These are phyloP conservation scores for Triplophysa yarkandensis DNA, from an alignment of 2,797 vertebrate species.

Conservation along the genomic window DNA sequence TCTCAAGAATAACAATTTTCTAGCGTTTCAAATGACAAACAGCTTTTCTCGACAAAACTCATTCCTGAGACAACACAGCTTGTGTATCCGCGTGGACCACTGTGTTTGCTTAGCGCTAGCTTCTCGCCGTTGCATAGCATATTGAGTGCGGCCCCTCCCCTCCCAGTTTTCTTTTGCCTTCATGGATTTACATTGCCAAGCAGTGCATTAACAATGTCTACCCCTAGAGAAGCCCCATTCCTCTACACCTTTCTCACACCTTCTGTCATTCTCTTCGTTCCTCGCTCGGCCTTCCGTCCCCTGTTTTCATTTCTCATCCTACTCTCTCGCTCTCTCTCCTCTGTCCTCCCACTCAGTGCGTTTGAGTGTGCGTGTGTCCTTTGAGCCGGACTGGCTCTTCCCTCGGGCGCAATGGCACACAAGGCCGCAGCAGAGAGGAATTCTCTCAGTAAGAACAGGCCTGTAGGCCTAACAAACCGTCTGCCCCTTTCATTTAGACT, in stretches of 20 bases:
- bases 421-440: slow-evolving; percentile 45
- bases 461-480: slow-evolving; percentile 45
- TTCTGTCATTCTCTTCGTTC: slow-evolving; percentile 32
- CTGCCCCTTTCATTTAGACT: slow-evolving; percentile 48
- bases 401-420: slow-evolving; percentile 42
- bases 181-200: slow-evolving; percentile 60
- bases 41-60: background rate
- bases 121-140: slow-evolving; percentile 30
- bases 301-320: background rate
- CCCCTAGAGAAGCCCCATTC: slow-evolving; percentile 57
- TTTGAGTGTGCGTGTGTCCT: slow-evolving; percentile 30
- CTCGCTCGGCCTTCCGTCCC: slow-evolving; percentile 2
- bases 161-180: slow-evolving; percentile 48
- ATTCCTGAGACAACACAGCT: slow-evolving; percentile 22
- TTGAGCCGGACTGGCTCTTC: slow-evolving; percentile 24
- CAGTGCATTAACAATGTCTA: slow-evolving; percentile 61
- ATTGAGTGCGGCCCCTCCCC: slow-evolving; percentile 20
- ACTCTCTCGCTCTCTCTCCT: slow-evolving; percentile 19
- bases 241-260: slow-evolving; percentile 8
- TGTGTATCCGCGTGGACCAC: slow-evolving; percentile 34
- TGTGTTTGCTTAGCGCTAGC: slow-evolving; percentile 22
- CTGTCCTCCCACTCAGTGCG: slow-evolving; percentile 26
- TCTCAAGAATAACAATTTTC: background rate
- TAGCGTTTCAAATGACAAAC: slow-evolving; percentile 10
- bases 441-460: slow-evolving; percentile 50